Evolutionary conservation across 2,113 vertebrate genomes (phyloP), one percentile per base, ranked within the genome.

Genomic region (Ceuthmochares aereus): DNA sequence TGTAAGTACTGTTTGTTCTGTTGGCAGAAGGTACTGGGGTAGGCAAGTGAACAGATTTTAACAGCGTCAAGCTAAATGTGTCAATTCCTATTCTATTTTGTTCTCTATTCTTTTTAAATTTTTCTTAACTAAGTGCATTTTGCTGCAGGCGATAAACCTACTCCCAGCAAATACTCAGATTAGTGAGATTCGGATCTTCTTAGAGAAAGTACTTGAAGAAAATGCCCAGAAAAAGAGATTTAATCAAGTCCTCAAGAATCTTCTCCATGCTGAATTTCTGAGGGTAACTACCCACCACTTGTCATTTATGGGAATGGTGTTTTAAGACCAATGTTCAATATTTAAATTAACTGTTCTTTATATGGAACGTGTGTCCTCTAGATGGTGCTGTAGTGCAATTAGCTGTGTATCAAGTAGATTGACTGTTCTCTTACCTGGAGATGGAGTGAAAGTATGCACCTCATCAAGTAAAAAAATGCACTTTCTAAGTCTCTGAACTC

Each of bases 161-260:
- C 98, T 99, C 26, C 99, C 99, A 55, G 99, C 99, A n/a, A 99
- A 99, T 97, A 99, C 99, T 26, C 99, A 99, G 96, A 99, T 99
- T 87, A 98, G 97, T 37, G 99, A 99, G 94, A 99, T 99, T 94
- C 98, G 98, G 49, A 99, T 99, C 59, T 99, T 99, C 95, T 98
- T 99, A 96, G 99, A 99, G 92, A 99, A 99, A 95, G 99, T 99
- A 34, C 98, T 99, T 93, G 99, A 99, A 98, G 99, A 99, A 98
- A 99, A 99, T 62, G 99, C 99, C 22, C 99, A 99, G 96, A 99
- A 98, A 97, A 99, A 98, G 45, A 98, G 99, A 77, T 99, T 98
- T 95, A 98, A 99, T 97, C 99, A 99, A 98, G 98, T 99, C 37
- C 98, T 99, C 84, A 99, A 99, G 98, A 99, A 99, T 95, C 99